phyloP scores from a whole-genome alignment of 1,140 invertebrate species.

The Pectinophora gossypiella region DNA sequence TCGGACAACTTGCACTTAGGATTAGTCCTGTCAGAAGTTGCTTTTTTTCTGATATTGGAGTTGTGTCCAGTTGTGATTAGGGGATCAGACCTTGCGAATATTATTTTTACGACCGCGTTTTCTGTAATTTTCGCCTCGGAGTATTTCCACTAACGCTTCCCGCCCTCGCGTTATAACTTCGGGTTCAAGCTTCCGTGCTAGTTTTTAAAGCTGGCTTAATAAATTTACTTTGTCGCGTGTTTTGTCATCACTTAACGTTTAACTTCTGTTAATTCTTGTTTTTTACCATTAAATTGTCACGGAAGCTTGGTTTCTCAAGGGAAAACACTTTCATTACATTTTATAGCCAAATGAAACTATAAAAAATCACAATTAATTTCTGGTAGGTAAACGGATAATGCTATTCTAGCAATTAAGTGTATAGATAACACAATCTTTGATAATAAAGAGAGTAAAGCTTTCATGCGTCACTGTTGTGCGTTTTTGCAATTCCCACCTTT shows the following conservation, averaged over 20 bases:
- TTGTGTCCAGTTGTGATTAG: constrained; percentile 63
- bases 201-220: background rate
- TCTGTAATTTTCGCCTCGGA: background rate
- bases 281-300: background rate
- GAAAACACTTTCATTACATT: too few species aligned
- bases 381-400: too few species aligned
- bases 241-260: background rate
- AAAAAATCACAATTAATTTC: too few species aligned
- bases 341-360: too few species aligned
- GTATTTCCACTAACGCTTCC: background rate
- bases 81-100: constrained; percentile 31
- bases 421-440: too few species aligned
- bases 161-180: background rate
- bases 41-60: constrained; percentile 64
- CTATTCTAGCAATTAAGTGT: too few species aligned
- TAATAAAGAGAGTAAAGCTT: too few species aligned
- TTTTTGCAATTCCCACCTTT: background rate
- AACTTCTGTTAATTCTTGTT: background rate
- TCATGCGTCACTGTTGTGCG: too few species aligned
- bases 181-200: background rate
- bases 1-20: constrained; percentile 72
- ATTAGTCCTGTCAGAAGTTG: constrained; percentile 70
- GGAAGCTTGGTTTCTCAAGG: too few species aligned
- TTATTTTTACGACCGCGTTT: constrained; percentile 1
- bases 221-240: background rate